Percentiles rank a stretch among this genome's conserved stretches.
These are phyloP conservation scores for Zaprionus inermis DNA, from an alignment of 1,140 invertebrate species.

Conservation along the genomic window DNA sequence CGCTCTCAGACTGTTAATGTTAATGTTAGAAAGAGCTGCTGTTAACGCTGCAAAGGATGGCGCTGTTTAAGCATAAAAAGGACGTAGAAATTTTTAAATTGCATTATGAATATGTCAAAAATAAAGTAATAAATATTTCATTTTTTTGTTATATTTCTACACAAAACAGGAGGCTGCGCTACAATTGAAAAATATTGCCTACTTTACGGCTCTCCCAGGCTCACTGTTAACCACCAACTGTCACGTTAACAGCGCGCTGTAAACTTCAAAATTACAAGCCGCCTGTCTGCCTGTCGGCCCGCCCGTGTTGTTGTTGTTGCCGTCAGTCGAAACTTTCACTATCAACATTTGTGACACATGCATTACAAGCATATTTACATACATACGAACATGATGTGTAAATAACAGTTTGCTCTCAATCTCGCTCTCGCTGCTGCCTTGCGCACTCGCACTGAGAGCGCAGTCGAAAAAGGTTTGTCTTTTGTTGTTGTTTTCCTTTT, in stretches of 20 bases:
- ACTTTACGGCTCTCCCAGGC: not conserved
- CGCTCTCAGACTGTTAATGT: slow-evolving; percentile 22
- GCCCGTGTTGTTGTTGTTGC: slow-evolving; percentile 25
- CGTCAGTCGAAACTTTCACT: slow-evolving; percentile 67
- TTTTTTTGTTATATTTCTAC: too few relatives aligned
- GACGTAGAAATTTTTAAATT: not conserved
- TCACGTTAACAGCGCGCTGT: slow-evolving; percentile 40
- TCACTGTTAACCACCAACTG: not conserved
- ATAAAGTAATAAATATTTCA: too few relatives aligned
- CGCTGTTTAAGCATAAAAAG: not conserved
- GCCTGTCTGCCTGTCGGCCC: slow-evolving; percentile 18
- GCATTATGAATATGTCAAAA: too few relatives aligned
- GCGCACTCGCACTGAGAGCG: slow-evolving; percentile 54
- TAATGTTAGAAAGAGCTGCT: not conserved
- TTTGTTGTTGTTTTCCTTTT: slow-evolving; percentile 9
- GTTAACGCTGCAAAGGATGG: not conserved
- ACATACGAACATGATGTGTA: slow-evolving; percentile 13
- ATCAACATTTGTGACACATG: slow-evolving; percentile 55
- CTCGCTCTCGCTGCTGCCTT: slow-evolving; percentile 1
- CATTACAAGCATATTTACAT: slow-evolving; percentile 17
- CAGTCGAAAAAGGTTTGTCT: not conserved
- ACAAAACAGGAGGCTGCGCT: not conserved
- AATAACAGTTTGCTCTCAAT: slow-evolving; percentile 28
- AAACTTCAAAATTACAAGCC: slow-evolving; percentile 67
- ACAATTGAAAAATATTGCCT: slow-evolving; percentile 29